These are phyloP conservation scores for Drosophila siamana DNA, from an alignment of 2,888 invertebrate genomes.

Conservation along the genomic window DNA sequence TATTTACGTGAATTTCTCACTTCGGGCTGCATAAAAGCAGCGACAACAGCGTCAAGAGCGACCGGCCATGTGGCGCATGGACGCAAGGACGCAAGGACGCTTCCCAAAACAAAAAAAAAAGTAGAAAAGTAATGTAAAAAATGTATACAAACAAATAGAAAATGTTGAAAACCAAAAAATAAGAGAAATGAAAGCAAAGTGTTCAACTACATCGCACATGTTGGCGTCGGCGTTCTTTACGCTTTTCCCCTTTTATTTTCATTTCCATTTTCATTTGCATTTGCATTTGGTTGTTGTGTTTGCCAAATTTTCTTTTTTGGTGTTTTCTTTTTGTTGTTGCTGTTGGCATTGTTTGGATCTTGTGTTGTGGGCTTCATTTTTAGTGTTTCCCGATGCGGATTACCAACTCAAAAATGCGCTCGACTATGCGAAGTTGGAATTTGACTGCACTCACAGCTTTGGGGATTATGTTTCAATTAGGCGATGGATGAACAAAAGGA, in stretches of 20 bases:
- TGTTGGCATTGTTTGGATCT: constrained; percentile 7
- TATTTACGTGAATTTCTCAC: constrained; percentile 67
- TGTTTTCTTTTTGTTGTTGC: not conserved
- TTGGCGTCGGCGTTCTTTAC: not conserved
- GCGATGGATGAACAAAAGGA: constrained; percentile 38
- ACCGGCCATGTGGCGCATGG: constrained; percentile 9
- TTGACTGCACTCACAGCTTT: constrained; percentile 42
- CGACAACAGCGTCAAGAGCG: constrained; percentile 4
- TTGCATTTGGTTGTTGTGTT: not conserved
- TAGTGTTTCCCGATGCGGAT: constrained; percentile 53
- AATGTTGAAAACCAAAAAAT: not conserved
- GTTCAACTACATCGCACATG: constrained; percentile 5
- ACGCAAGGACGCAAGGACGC: constrained; percentile 7
- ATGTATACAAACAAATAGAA: not conserved
- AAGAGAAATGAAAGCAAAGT: not conserved
- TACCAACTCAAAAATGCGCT: constrained; percentile 63
- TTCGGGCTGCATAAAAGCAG: constrained; percentile 24
- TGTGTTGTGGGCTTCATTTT: constrained; percentile 13
- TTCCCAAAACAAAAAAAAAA: constrained; percentile 4
- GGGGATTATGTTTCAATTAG: constrained; percentile 69
- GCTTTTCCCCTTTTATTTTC: not conserved
- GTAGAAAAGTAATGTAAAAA: constrained; percentile 1
- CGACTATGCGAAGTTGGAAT: constrained; percentile 38
- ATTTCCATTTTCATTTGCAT: constrained; percentile 1
- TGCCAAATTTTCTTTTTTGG: constrained; percentile 9